Evolutionary conservation across 2,797 vertebrate genomes (phyloP).

Genomic region (Nothura maculosa): DNA sequence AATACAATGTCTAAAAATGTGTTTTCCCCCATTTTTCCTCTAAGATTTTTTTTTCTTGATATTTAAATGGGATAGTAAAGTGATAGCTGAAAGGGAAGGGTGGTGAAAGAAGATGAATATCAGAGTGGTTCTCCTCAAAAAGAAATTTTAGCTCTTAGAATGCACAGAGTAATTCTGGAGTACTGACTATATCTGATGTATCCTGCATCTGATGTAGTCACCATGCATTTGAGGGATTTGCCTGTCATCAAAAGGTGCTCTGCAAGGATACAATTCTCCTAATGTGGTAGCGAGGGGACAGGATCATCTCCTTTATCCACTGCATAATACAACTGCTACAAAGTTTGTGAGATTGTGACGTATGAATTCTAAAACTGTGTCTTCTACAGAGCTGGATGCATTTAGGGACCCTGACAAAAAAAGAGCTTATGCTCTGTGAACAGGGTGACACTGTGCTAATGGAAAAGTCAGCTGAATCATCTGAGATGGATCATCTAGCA

Average conservation of each 20-base stretch:
- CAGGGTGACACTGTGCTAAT: neutral
- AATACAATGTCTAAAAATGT: neutral
- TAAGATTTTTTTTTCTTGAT: neutral
- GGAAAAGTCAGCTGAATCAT: slow-evolving; percentile 19
- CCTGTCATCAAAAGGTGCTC: neutral
- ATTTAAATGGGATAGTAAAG: neutral
- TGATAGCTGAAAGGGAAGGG: neutral
- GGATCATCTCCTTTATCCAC: neutral
- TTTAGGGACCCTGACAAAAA: neutral
- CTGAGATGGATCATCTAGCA: neutral
- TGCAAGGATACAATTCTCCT: neutral
- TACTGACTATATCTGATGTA: neutral
- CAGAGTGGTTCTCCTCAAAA: neutral
- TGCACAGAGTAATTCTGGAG: neutral
- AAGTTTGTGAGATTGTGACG: neutral
- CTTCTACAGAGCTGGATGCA: neutral
- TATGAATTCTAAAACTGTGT: neutral
- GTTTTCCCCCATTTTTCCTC: neutral
- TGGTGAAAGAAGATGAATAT: neutral
- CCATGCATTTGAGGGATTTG: neutral
- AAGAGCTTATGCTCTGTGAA: neutral
- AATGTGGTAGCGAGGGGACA: neutral
- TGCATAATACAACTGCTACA: neutral
- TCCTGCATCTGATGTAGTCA: neutral
- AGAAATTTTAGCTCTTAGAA: neutral